Conservation (phyloP, 2,888 invertebrate genomes). For the Aspidiotus destructor region DNA sequence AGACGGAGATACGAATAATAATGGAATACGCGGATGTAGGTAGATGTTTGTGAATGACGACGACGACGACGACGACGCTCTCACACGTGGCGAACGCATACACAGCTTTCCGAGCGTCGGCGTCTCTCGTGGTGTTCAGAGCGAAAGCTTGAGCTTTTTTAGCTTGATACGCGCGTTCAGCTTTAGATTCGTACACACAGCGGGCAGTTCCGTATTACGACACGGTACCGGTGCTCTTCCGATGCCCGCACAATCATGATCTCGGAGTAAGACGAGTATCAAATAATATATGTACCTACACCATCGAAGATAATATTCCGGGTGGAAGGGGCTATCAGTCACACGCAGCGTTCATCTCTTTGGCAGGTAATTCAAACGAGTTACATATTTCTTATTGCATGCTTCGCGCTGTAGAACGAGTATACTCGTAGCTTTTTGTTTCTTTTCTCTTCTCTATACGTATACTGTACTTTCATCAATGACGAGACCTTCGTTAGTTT, state of each 20-base stretch:
- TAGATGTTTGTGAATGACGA: conserved; percentile 18
- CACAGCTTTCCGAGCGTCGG: conserved; percentile 18
- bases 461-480: no score
- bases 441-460: no score
- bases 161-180: no score
- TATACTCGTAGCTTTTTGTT: no score
- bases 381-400: no score
- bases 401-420: no score
- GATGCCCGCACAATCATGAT: not conserved
- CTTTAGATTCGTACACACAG: not conserved
- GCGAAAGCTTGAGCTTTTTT: no score
- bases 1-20: conserved; percentile 25
- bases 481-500: no score
- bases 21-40: conserved; percentile 30
- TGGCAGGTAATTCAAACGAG: no score
- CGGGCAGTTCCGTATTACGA: not conserved
- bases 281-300: not conserved
- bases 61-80: conserved; percentile 7
- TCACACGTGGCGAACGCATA: conserved; percentile 2
- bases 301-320: conserved; percentile 35
- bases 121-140: not conserved
- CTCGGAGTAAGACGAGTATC: no score
- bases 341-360: no score
- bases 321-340: conserved; percentile 7
- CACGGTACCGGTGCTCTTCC: conserved; percentile 1